A percentile compares a stretch with the other conserved stretches of the same genome.
Conservation (phyloP, 2,113 vertebrate species). For the Eublepharis macularius region DNA sequence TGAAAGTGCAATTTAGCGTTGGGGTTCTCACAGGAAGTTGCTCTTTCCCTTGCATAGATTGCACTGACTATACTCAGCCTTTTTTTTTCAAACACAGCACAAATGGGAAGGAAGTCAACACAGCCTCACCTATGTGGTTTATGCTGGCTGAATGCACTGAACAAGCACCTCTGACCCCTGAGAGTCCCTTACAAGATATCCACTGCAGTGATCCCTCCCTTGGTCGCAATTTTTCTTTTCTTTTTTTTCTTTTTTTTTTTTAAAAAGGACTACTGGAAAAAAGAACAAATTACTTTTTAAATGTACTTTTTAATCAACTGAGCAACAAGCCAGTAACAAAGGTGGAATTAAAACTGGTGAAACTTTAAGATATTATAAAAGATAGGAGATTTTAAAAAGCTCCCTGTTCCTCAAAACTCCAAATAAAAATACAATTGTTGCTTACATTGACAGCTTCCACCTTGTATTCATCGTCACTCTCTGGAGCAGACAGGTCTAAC, state of each 20-base stretch:
- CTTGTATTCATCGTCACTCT: constrained; percentile 87
- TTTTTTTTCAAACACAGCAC: neutral
- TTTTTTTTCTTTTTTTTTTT: neutral
- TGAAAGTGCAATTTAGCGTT: neutral
- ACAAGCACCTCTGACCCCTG: neutral
- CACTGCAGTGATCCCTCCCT: neutral
- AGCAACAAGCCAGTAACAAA: neutral
- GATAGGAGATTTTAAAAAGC: neutral
- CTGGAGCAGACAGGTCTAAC: constrained; percentile 84
- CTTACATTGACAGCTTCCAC: constrained; percentile 88
- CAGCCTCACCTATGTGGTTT: neutral
- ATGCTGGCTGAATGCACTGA: neutral
- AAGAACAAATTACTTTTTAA: neutral
- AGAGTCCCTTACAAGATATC: neutral
- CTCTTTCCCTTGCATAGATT: neutral
- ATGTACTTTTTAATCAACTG: neutral
- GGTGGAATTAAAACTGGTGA: neutral
- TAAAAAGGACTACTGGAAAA: neutral
- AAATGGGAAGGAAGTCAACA: neutral
- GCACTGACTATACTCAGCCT: too few species aligned
- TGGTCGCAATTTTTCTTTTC: neutral
- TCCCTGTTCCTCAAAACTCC: neutral
- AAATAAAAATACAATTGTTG: constrained; percentile 10
- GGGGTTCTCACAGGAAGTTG: neutral
- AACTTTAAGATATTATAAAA: neutral